Conservation (phyloP, 2,797 vertebrate species). For the Malurus splendens region DNA sequence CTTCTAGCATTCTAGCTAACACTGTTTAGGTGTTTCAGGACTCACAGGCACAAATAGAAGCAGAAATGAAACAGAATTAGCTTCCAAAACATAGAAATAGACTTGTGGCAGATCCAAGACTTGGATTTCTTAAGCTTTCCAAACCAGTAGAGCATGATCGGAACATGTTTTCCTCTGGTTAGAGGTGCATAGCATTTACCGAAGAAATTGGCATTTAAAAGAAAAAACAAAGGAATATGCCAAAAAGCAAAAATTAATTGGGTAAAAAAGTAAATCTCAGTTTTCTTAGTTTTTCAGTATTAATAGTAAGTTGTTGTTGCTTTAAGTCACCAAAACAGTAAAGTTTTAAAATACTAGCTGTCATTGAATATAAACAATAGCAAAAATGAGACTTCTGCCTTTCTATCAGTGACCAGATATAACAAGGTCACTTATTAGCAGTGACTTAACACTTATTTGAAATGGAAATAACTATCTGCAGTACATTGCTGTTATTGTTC, state of each 20-base stretch:
- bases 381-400: background rate
- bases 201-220: background rate
- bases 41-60: background rate
- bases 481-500: background rate
- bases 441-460: background rate
- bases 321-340: background rate
- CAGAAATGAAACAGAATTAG: rapidly evolving
- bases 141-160: background rate
- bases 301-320: background rate
- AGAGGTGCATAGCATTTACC: background rate
- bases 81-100: background rate
- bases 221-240: background rate
- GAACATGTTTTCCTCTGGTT: background rate
- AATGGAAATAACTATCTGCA: background rate
- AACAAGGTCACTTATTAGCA: background rate
- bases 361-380: background rate
- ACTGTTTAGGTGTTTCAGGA: background rate
- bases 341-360: background rate
- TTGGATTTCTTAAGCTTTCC: background rate
- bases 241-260: background rate
- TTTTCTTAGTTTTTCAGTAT: background rate
- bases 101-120: background rate
- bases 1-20: background rate
- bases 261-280: rapidly evolving
- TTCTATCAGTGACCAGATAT: background rate